Base-by-base conservation (phyloP, 1,140 invertebrate genomes). In the Sarcophaga peregrina region DNA sequence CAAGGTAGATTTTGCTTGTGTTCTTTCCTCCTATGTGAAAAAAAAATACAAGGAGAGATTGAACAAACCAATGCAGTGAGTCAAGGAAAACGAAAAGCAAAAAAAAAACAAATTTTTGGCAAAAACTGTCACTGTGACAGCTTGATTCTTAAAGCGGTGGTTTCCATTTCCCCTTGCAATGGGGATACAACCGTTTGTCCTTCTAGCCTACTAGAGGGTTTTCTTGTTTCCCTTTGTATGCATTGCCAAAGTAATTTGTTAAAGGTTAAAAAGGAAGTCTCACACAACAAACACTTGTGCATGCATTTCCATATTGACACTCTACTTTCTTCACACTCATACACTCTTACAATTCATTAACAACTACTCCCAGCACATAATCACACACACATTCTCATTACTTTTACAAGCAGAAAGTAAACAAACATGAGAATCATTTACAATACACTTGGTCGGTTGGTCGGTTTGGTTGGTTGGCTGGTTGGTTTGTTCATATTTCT, bases 181-280 rank as follows among this genome's bases (percentile, higher is more conserved):
- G 20, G 17, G 37, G 62, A 7, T 7, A 72, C 62, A 72, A n/a
- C 62, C 62, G 62, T 20, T 72, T 78, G 75, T 48, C 8, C 50
- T 78, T 76, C 25, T 52, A 11, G 74, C 9, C 46, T 7, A 74
- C 48, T 78, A 48, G 11, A 50, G 47, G 17, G 8, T 75, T 78
- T 78, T 78, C 8, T 52, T 50, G 4, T 13, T 76, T 62, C 10
- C 8, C 74, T 48, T 17, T 76, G 47, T 76, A 76, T 15, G 46
- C 74, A 17, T 48, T 78, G 75, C 47, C 75, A 78, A 78, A 50
- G 75, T 76, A 76, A 76, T 76, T 76, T 76, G 74, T 76, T 76
- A 76, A 76, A 76, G 74, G 46, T 76, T 76, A 76, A 76, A n/a
- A 76, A 17, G 74, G 74, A 76, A 50, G 48, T 76, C 48, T 17